phyloP scores from a whole-genome alignment of 2,113 vertebrate genomes.

The Brienomyrus longianalis region DNA sequence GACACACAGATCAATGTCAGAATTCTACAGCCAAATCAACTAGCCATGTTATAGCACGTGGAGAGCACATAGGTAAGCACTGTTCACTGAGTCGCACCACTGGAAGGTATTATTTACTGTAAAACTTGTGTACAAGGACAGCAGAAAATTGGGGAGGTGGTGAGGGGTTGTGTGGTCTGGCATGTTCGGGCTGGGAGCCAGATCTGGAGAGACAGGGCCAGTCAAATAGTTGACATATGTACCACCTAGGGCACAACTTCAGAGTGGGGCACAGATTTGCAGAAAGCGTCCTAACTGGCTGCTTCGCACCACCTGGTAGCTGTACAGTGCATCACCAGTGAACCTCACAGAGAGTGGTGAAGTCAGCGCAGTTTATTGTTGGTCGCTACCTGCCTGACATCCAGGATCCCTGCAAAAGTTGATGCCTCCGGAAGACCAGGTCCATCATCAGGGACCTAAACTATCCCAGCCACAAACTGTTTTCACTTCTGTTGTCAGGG shows the following conservation, averaged over 20 bases:
- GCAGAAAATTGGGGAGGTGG: not conserved
- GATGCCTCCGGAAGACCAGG: not conserved
- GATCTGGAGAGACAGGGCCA: not conserved
- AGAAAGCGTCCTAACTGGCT: not conserved
- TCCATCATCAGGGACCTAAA: not conserved
- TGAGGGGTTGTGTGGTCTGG: not conserved
- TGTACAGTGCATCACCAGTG: not conserved
- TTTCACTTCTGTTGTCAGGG: not conserved
- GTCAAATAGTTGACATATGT: not conserved
- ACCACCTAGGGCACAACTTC: not conserved
- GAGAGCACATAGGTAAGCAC: not conserved
- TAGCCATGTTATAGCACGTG: not conserved
- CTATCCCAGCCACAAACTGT: not conserved
- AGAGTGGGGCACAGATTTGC: not conserved
- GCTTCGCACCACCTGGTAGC: not conserved
- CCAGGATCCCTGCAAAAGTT: not conserved
- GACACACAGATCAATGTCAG: not conserved
- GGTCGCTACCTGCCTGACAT: not conserved
- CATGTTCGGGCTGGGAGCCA: not conserved
- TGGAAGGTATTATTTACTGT: not conserved
- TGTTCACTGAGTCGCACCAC: not conserved
- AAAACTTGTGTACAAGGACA: not conserved
- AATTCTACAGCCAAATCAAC: not conserved
- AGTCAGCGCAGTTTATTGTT: not conserved
- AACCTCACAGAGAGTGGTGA: not conserved